phyloP scores from a whole-genome alignment of 1,140 invertebrate genomes.

The Drosophila tristis region DNA sequence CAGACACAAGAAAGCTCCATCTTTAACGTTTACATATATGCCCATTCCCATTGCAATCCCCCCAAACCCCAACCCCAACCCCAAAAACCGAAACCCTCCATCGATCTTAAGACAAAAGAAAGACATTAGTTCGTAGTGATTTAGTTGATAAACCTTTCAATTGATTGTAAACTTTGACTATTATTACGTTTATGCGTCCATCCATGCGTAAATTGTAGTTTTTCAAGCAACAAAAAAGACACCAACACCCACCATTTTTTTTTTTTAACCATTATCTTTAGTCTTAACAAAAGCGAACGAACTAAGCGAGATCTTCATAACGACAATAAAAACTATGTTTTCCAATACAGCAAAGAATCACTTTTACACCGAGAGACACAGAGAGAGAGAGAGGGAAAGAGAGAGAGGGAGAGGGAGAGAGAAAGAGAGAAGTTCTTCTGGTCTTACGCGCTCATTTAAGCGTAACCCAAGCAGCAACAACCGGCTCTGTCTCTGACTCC shows the following conservation, averaged over 20 bases:
- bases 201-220: background rate
- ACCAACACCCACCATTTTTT: slow-evolving; percentile 2
- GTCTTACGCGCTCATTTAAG: slow-evolving; percentile 79
- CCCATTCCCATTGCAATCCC: too few relatives aligned
- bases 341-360: slow-evolving; percentile 39
- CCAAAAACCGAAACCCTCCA: background rate
- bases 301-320: slow-evolving; percentile 4
- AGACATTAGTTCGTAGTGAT: slow-evolving; percentile 18
- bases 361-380: slow-evolving; percentile 21
- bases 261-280: slow-evolving; percentile 15
- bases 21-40: too few relatives aligned
- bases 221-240: background rate
- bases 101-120: slow-evolving; percentile 14
- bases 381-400: slow-evolving; percentile 4
- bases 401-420: slow-evolving; percentile 12
- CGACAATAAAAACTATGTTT: slow-evolving; percentile 33
- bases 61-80: too few relatives aligned
- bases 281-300: slow-evolving; percentile 11
- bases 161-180: slow-evolving; percentile 17
- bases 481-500: background rate
- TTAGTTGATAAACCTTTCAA: slow-evolving; percentile 17
- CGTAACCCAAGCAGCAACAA: slow-evolving; percentile 69
- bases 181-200: slow-evolving; percentile 6
- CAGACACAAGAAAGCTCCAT: background rate
- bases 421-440: slow-evolving; percentile 46